phyloP scores from a whole-genome alignment of 2,113 vertebrate genomes.

The Climacteris rufus region DNA sequence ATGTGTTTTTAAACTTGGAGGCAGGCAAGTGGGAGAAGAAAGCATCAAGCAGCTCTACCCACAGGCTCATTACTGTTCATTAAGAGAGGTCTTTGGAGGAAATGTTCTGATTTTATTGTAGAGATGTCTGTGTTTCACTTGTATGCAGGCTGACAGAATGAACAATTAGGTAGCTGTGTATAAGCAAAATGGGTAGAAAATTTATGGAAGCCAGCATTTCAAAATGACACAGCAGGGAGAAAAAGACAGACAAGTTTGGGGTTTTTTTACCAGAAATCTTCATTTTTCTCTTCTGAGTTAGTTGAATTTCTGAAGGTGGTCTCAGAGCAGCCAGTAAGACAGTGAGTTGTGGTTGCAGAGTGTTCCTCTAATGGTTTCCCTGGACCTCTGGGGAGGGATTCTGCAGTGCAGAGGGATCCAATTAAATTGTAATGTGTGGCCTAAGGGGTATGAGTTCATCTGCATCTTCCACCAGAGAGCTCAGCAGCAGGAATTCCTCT shows the following conservation, averaged over 20 bases:
- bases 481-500: not conserved
- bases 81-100: not conserved
- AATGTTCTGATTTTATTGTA: not conserved
- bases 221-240: not conserved
- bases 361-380: not conserved
- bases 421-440: not conserved
- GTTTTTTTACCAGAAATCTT: not conserved
- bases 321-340: not conserved
- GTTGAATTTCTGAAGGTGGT: not conserved
- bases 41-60: not conserved
- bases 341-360: not conserved
- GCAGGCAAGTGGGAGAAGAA: not conserved
- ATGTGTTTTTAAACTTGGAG: not conserved
- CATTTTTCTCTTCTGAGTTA: not conserved
- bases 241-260: not conserved
- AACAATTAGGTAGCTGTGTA: not conserved
- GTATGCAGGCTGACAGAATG: not conserved
- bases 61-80: not conserved
- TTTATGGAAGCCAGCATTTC: not conserved
- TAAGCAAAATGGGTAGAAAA: not conserved
- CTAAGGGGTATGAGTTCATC: not conserved
- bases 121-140: not conserved
- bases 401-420: not conserved
- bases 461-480: not conserved
- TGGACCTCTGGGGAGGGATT: not conserved